phyloP scores from a whole-genome alignment of 1,140 invertebrate species.

The Physella acuta region DNA sequence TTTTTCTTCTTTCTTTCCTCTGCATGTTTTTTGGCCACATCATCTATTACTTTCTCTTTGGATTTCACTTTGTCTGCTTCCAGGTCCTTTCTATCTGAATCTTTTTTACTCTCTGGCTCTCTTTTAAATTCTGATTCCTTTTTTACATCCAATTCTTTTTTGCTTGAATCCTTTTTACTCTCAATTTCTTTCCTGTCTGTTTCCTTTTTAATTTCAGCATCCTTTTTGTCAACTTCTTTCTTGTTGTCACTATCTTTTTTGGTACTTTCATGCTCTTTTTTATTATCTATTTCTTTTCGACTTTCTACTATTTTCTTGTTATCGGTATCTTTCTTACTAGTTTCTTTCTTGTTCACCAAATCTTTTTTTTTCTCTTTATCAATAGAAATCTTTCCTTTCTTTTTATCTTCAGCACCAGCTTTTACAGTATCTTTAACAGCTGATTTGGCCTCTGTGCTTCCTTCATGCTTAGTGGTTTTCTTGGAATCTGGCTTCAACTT shows the following conservation, averaged over 20 bases:
- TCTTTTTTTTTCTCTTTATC: neutral
- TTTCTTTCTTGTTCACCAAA: neutral
- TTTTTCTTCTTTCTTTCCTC: slow-evolving; percentile 24
- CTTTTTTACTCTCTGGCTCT: slow-evolving; percentile 1
- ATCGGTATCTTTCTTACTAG: slow-evolving; percentile 1
- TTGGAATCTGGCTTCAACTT: slow-evolving; percentile 21
- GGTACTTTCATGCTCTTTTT: neutral
- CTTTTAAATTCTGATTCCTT: neutral
- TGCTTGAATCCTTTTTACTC: neutral
- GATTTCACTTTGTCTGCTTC: neutral
- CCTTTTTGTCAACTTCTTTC: neutral
- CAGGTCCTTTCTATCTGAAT: neutral
- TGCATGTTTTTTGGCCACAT: neutral
- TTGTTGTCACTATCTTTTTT: neutral
- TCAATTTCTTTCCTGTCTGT: neutral
- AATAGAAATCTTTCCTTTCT: neutral
- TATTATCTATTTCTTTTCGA: neutral
- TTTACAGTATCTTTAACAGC: slow-evolving; percentile 19
- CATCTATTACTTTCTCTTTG: neutral
- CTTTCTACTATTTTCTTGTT: neutral
- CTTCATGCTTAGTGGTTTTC: slow-evolving; percentile 22
- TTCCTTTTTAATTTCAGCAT: neutral
- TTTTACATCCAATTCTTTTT: neutral
- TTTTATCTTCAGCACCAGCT: neutral
- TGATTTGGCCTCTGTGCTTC: slow-evolving; percentile 9